Base-by-base conservation (phyloP, 2,888 invertebrate genomes). In the Pseudococcus jackbeardsleyi region DNA sequence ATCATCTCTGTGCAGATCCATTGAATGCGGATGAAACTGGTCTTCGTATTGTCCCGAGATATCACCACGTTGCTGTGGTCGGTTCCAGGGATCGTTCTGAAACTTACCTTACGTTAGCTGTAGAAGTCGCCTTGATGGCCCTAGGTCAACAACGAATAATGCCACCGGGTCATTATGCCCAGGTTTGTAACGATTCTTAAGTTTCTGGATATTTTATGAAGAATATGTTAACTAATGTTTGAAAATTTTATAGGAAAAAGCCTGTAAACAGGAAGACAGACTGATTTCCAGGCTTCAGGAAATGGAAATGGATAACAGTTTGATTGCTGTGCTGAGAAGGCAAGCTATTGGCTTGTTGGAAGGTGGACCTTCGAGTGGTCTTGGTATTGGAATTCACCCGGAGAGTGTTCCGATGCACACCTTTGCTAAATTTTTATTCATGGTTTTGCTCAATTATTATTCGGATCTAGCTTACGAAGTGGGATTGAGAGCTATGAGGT, bases 341-440 rank as follows among this genome's bases (percentile, higher is more conserved):
- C 95, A 94, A 90, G 95, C 96, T 6, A 92, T 93, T 39, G 94
- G 95, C 88, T 92, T 96, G 89, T 92, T 96, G 33, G 95, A 95
- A 91, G 96, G 95, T 79, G 96, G 96, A 0, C 95, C 96, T 0
- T 94, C 94, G 11, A 95, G 95, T 90, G 96, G 96, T 59, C 93
- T 96, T 33, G 94, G 94, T 19, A 92, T 93, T 89, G 96, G 95
- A 39, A 95, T 96, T 90, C 96, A 96, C 91, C 95, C 96, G 0
- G 95, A 96, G 90, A 95, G 95, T 64, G 95, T 96, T 90, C 96
- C 96, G 22, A 96, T 96, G 93, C 96, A 96, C 91, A 96, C 96
- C 72, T 96, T 96, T 92, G 96, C 96, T 12, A 92, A 95, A 90
- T 96, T 95, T 92, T 93, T 96, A 90, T 96, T 96, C 92, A 94